Evolutionary conservation across 2,888 invertebrate species (phyloP).

Genomic region (Chaetoderma sp.): DNA sequence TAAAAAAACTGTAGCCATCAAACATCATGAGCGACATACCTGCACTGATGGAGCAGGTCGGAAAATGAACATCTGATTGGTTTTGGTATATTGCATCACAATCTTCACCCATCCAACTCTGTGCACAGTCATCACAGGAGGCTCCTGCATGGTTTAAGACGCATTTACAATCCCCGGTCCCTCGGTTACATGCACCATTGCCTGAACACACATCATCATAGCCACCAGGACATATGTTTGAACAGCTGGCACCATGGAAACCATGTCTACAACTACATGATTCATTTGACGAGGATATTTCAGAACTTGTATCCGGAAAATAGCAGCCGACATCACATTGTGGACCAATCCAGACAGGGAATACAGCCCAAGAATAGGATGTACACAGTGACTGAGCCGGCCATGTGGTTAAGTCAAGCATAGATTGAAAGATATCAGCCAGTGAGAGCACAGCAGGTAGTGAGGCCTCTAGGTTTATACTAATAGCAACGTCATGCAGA

Average conservation of each 20-base stretch:
- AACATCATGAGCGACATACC: conserved; percentile 40
- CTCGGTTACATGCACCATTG: conserved; percentile 39
- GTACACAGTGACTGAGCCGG: conserved; percentile 41
- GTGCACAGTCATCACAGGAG: conserved; percentile 38
- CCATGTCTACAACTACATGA: conserved; percentile 41
- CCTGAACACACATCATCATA: conserved; percentile 36
- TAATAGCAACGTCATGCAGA: conserved; percentile 36
- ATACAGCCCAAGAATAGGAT: conserved; percentile 25
- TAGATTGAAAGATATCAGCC: conserved; percentile 36
- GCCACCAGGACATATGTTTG: conserved; percentile 44
- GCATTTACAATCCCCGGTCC: conserved; percentile 44
- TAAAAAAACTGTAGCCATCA: conserved; percentile 43
- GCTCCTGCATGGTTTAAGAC: conserved; percentile 35
- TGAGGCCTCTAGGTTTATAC: conserved; percentile 21
- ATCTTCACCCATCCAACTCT: conserved; percentile 41
- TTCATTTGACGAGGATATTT: background rate
- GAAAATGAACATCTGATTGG: background rate
- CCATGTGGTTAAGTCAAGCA: conserved; percentile 19
- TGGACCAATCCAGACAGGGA: conserved; percentile 37
- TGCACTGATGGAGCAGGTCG: conserved; percentile 35
- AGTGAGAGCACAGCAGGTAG: conserved; percentile 25
- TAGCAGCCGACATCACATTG: conserved; percentile 36
- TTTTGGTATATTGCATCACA: conserved; percentile 37
- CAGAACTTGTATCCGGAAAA: conserved; percentile 1
- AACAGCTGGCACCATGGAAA: conserved; percentile 43